Evolutionary conservation across 2,797 vertebrate genomes (phyloP).

Genomic region (Pipistrellus kuhlii): DNA sequence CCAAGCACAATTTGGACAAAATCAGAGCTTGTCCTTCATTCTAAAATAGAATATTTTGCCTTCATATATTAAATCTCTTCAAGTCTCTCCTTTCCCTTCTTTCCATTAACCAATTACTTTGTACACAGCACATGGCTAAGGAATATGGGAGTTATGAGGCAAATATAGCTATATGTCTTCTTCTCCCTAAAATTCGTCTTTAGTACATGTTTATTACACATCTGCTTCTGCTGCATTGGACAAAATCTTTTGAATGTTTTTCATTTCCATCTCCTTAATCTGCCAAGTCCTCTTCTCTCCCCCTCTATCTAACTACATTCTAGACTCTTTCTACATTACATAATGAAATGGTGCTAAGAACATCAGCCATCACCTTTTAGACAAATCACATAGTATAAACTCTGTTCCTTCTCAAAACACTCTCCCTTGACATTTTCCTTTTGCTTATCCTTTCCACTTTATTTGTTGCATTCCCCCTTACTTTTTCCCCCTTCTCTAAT

Average conservation of each 20-base stretch:
- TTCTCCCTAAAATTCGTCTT: neutral
- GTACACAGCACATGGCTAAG: neutral
- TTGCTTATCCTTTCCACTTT: neutral
- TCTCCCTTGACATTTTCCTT: neutral
- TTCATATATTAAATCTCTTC: neutral
- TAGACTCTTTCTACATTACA: neutral
- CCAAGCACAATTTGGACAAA: constrained; percentile 12
- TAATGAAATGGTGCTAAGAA: neutral
- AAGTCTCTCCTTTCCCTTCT: neutral
- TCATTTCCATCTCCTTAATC: neutral
- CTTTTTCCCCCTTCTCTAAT: neutral
- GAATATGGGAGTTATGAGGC: neutral
- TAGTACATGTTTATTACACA: neutral
- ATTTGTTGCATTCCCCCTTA: neutral
- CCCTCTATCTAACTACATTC: neutral
- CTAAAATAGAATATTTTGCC: neutral
- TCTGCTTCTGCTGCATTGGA: neutral
- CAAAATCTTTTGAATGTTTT: neutral
- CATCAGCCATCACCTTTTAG: neutral
- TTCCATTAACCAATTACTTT: neutral
- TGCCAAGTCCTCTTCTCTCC: neutral
- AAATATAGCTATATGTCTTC: neutral
- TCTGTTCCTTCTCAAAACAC: neutral
- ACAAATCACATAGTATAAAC: neutral
- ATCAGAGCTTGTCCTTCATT: neutral